Evolutionary conservation across 2,888 invertebrate genomes (phyloP), one percentile per base, ranked within the genome.

Genomic region (Drosophila nr. medialis): DNA sequence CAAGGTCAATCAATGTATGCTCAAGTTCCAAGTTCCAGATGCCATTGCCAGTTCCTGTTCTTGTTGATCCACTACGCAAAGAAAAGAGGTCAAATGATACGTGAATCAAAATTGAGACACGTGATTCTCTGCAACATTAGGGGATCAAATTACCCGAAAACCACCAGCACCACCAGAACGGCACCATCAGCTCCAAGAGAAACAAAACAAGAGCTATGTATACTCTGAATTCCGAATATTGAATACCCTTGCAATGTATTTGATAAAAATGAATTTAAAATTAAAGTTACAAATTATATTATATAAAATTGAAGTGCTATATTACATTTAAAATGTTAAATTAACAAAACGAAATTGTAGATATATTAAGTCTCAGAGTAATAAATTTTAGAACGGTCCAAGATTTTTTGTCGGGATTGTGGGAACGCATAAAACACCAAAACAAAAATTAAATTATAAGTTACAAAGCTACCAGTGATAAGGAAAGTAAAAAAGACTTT

Each of bases 61-160:
- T 50, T 30, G 53, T 65, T 59, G 59, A 56, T 61, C 60, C 61
- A 48, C 60, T 54, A 4, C 42, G 53, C 54, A 50, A 29, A 45
- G 45, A 72, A 82, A 77, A 74, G 86, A 75, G 89, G 90, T 90
- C 81, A 83, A 81, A 81, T 79, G 83, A 88, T 77, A 83, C 66
- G 76, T 71, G 75, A 76, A 77, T 75, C 71, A 67, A 78, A 81
- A 76, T 77, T 72, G 64, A 76, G 75, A 80, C 81, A 88, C 86
- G 83, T 88, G 88, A 90, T 90, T 84, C 77, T 67, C 72, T 58
- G 56, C 75, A 81, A 78, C 76, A 85, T 88, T 85, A 76, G 78
- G 84, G 80, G 80, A 84, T 89, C 89, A 90, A 78, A 74, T 89
- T 86, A 72, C 89, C 56, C 59, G 45, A 79, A 76, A 68, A 72